Evolutionary conservation across 1,140 invertebrate species (phyloP).

Genomic region (Trichoplusia ni): DNA sequence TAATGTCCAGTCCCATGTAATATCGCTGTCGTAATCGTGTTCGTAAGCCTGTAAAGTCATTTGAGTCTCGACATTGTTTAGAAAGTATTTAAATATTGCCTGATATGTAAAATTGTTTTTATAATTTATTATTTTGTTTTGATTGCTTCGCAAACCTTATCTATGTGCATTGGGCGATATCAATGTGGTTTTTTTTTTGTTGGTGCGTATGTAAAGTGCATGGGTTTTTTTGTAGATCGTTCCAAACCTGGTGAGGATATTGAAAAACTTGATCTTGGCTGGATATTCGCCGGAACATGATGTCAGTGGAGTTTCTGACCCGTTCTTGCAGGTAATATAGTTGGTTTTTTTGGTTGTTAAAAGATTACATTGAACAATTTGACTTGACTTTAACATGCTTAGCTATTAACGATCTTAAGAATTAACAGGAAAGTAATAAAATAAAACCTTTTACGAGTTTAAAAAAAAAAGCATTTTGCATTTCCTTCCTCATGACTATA

Average conservation of each 20-base stretch:
- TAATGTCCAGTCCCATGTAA: constrained; percentile 29
- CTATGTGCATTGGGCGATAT: constrained; percentile 46
- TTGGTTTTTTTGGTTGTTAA: not conserved
- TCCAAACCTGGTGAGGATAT: constrained; percentile 97
- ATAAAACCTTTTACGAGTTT: no score
- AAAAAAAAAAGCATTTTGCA: no score
- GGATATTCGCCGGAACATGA: constrained; percentile 99
- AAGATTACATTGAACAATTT: no score
- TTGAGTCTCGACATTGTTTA: constrained; percentile 40
- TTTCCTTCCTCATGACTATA: no score
- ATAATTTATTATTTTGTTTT: constrained; percentile 19
- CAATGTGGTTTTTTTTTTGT: constrained; percentile 11
- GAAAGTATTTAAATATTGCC: constrained; percentile 46
- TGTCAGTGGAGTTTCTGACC: constrained; percentile 99
- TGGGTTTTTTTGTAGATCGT: constrained; percentile 90
- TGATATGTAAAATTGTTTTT: constrained; percentile 28
- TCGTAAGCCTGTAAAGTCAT: constrained; percentile 22
- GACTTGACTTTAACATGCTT: no score
- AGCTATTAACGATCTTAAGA: no score
- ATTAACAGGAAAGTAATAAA: no score
- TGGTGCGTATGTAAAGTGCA: constrained; percentile 11
- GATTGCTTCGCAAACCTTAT: constrained; percentile 37
- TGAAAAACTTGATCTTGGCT: constrained; percentile 98
- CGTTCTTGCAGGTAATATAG: constrained; percentile 94
- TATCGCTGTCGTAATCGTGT: constrained; percentile 30